Conservation (phyloP, 2,797 vertebrate species). For the Muscicapa comitata region DNA sequence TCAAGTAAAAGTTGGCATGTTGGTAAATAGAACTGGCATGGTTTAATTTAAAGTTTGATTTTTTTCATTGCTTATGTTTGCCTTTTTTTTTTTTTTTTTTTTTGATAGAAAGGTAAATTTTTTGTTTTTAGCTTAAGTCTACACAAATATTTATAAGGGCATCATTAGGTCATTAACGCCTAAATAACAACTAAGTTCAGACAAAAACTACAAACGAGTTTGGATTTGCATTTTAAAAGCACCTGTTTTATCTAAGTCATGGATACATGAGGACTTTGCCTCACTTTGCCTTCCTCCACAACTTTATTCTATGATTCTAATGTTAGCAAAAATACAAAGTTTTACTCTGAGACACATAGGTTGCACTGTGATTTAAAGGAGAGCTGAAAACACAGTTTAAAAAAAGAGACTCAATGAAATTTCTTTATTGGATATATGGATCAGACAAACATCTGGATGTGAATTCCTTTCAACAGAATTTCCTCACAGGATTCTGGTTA, state of each 20-base stretch:
- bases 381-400: neutral
- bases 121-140: neutral
- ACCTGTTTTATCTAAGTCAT: neutral
- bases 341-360: neutral
- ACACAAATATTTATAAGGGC: neutral
- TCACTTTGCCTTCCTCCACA: neutral
- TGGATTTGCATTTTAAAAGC: neutral
- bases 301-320: neutral
- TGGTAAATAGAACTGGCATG: neutral
- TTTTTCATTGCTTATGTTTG: neutral
- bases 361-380: neutral
- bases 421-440: neutral
- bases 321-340: neutral
- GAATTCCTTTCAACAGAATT: neutral
- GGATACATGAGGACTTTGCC: neutral
- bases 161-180: neutral
- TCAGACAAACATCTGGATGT: neutral
- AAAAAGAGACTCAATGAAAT: neutral
- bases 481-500: neutral
- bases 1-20: neutral
- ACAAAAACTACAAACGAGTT: neutral
- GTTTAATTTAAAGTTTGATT: neutral
- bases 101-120: neutral
- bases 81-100: neutral
- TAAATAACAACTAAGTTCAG: neutral